Conservation (phyloP, 1,140 invertebrate genomes). For the Sinella curviseta region DNA sequence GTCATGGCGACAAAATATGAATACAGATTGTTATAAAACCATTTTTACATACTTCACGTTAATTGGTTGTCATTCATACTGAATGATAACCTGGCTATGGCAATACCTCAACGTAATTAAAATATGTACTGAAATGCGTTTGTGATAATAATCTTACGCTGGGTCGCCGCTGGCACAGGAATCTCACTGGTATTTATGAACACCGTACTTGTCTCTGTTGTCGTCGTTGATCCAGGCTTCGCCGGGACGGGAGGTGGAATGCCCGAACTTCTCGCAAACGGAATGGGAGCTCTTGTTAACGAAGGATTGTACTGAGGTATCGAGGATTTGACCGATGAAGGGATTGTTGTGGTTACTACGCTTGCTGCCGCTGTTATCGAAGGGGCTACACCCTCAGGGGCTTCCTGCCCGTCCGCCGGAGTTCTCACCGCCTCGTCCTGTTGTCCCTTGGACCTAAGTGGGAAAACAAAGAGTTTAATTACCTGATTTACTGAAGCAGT, state of each 20-base stretch:
- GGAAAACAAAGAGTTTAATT: not conserved
- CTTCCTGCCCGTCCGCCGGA: constrained; percentile 47
- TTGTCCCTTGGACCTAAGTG: constrained; percentile 1
- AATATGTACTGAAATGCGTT: not conserved
- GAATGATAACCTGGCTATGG: too few relatives aligned
- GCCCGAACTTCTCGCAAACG: not conserved
- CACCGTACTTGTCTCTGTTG: constrained; percentile 16
- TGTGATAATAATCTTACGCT: not conserved
- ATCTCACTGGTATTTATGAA: constrained; percentile 22
- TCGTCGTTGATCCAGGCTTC: not conserved
- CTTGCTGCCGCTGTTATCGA: not conserved
- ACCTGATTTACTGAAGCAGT: too few relatives aligned
- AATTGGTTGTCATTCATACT: too few relatives aligned
- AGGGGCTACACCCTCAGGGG: not conserved
- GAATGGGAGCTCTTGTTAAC: not conserved
- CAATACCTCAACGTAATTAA: too few relatives aligned
- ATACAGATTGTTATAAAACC: too few relatives aligned
- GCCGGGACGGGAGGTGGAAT: not conserved
- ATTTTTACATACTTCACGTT: too few relatives aligned
- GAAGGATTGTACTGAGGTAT: not conserved
- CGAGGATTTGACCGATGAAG: not conserved
- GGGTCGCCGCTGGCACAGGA: not conserved
- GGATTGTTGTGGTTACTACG: not conserved
- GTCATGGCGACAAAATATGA: too few relatives aligned
- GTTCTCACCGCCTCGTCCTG: constrained; percentile 30